Base-by-base conservation (phyloP, 92 coral and sea anemone species). In the Chrysogorgia sp. region DNA sequence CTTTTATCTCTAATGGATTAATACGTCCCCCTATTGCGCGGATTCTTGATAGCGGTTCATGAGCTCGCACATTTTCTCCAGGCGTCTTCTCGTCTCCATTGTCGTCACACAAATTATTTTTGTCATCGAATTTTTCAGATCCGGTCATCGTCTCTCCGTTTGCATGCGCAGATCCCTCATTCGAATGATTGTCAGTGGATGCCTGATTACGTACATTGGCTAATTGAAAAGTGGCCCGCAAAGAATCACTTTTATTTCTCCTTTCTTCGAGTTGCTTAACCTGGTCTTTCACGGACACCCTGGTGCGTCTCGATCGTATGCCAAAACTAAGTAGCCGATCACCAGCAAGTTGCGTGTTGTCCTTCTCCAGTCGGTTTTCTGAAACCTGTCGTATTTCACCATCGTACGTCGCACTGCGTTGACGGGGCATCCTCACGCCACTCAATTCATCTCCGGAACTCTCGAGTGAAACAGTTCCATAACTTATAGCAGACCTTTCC, bases 251-350 rank as follows among this genome's bases (percentile, higher is more conserved):
- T 33, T 45, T 25, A 24, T 72, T 58, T 30, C 31, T 60, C 47
- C 60, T 45, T n/a, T 53, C 9, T 26, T 72, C 79, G 2, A 72
- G 61, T 29, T 72, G 79, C 25, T 72, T 72, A 1, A 72, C 52
- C 58, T 72, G 79, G 65, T 72, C 79, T 72, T 72, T 72, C 21
- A 72, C 79, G 3, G 64, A 72, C 10, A 72, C 79, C 32, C 79
- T 31, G 35, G 35, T 8, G 4, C 65, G 63, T 23, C 79, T 55
- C 7, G 65, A 30, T 6, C 79, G 79, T 2, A 56, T 40, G 58
- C 63, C 79, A 22, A 53, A 56, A 2, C 25, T 52, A 22, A 72
- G 58, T 33, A 53, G 45, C 20, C 79, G 79, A n/a, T 52, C 65
- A 35, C 22, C 31, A 0, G 65, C 37, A 32, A 52, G 34, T 5